Conservation (phyloP, 1,140 invertebrate genomes). For the Portunus trituberculatus region DNA sequence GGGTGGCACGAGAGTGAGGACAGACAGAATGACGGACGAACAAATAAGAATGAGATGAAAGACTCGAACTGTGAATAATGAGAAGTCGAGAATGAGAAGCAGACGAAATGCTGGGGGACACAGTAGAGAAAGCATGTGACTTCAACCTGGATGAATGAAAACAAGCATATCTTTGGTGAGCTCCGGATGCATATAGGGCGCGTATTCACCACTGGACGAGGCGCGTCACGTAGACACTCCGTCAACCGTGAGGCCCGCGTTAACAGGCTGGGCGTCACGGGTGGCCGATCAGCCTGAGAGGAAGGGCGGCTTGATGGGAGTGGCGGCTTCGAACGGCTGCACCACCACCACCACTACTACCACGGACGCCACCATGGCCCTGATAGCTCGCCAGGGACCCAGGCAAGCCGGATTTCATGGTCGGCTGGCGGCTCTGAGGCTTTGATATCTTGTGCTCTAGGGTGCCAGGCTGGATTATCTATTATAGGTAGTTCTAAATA, state of each 20-base stretch:
- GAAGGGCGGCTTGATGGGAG: not conserved
- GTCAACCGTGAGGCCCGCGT: not conserved
- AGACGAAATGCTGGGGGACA: not conserved
- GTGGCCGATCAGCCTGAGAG: not conserved
- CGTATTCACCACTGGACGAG: not conserved
- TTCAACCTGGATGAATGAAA: no score
- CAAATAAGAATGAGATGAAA: not conserved
- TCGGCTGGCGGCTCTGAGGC: slow-evolving; percentile 44
- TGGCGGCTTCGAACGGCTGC: not conserved
- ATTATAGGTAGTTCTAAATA: slow-evolving; percentile 31
- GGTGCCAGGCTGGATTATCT: slow-evolving; percentile 29
- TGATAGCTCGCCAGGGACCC: not conserved
- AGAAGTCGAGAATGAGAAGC: not conserved
- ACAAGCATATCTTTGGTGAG: no score
- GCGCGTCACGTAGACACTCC: not conserved
- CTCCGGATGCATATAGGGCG: not conserved
- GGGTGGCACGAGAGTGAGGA: not conserved
- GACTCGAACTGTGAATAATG: not conserved
- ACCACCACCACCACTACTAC: not conserved
- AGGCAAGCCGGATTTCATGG: slow-evolving; percentile 18
- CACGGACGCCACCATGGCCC: not conserved
- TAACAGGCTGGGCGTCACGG: slow-evolving; percentile 8
- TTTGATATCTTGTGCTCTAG: slow-evolving; percentile 34
- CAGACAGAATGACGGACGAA: not conserved
- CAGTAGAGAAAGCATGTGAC: not conserved